Evolutionary conservation across 2,113 vertebrate species (phyloP).

Genomic region (Centrocercus urophasianus): DNA sequence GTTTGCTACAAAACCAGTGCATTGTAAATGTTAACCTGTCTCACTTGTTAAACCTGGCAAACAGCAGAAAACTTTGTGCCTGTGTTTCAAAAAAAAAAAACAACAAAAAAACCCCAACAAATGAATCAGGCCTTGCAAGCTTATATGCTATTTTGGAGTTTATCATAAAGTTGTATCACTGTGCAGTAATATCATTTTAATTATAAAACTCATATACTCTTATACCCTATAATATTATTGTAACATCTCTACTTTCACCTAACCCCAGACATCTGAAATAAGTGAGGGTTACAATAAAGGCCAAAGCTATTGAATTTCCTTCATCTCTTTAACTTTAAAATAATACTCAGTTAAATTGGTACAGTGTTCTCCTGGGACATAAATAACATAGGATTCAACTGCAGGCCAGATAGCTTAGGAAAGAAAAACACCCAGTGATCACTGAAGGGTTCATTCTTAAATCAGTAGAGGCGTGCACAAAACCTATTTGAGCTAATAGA

Average conservation of each 20-base stretch:
- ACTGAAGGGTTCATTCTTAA: background rate
- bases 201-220: background rate
- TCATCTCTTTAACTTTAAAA: constrained; percentile 49
- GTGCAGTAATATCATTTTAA: background rate
- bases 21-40: background rate
- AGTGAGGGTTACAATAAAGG: constrained; percentile 1
- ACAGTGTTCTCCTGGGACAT: background rate
- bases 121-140: background rate
- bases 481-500: background rate
- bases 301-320: constrained; percentile 19
- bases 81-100: background rate
- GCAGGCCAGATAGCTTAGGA: background rate
- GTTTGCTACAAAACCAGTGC: background rate
- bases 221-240: background rate
- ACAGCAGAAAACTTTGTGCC: background rate
- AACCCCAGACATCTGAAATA: background rate
- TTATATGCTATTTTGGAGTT: background rate
- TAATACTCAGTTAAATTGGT: background rate
- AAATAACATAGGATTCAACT: background rate
- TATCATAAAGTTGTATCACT: background rate
- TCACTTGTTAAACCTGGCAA: background rate
- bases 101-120: background rate
- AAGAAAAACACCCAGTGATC: background rate
- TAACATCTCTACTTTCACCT: background rate
- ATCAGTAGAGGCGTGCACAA: background rate